phyloP scores from a whole-genome alignment of 2,113 vertebrate species.

The Oryzias celebensis region DNA sequence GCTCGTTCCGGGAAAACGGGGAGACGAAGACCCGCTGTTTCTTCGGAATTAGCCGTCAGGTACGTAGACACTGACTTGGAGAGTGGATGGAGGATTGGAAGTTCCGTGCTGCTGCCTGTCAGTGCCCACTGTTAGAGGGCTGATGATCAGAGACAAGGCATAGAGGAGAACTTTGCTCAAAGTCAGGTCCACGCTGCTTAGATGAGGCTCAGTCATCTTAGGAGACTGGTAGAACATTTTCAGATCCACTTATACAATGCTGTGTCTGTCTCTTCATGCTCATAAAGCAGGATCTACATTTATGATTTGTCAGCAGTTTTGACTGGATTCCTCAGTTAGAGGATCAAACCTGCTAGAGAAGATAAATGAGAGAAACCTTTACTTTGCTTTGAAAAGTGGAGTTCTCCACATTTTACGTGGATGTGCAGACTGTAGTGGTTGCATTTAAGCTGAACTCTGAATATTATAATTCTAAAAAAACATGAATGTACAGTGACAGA shows the following conservation, averaged over 20 bases:
- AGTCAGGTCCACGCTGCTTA: constrained; percentile 18
- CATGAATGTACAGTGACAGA: no score
- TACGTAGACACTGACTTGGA: constrained; percentile 25
- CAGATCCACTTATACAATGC: constrained; percentile 35
- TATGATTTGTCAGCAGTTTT: constrained; percentile 19
- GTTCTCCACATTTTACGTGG: neutral
- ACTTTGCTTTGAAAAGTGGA: constrained; percentile 2
- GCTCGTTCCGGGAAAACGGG: constrained; percentile 52
- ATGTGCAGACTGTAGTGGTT: neutral
- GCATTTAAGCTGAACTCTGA: neutral
- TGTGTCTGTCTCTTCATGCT: constrained; percentile 25
- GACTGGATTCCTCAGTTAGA: constrained; percentile 20
- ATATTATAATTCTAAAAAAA: no score
- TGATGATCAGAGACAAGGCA: constrained; percentile 12
- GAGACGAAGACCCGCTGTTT: constrained; percentile 67
- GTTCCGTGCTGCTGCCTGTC: constrained; percentile 45
- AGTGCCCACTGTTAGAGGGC: constrained; percentile 52
- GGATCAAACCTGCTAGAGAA: constrained; percentile 24
- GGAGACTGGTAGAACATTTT: constrained; percentile 32
- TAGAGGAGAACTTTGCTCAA: constrained; percentile 28
- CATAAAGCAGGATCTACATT: constrained; percentile 26
- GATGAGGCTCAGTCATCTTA: constrained; percentile 42
- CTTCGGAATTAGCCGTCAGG: constrained; percentile 72
- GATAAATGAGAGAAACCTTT: constrained; percentile 7
- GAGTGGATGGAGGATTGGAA: constrained; percentile 43